Percentiles rank a stretch among this genome's conserved stretches.
Conservation (phyloP, 2,797 vertebrate genomes). For the Silurus lanzhouensis region DNA sequence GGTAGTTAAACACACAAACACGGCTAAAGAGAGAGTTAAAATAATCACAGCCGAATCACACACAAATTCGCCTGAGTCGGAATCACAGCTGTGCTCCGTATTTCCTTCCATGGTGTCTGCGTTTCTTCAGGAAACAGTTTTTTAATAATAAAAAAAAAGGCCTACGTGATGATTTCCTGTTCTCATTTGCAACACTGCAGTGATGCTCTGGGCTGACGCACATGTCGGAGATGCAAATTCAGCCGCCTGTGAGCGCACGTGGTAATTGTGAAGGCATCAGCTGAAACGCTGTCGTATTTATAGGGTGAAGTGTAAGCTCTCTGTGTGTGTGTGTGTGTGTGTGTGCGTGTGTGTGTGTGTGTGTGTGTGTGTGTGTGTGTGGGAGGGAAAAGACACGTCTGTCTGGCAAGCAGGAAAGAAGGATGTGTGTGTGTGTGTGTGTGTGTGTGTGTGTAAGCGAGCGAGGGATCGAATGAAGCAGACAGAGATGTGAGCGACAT, state of each 20-base stretch:
- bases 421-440: neutral
- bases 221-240: conserved; percentile 58
- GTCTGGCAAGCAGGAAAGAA: conserved; percentile 24
- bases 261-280: conserved; percentile 65
- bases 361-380: conserved; percentile 5
- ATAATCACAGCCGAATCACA: conserved; percentile 13
- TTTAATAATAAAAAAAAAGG: neutral
- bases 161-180: neutral
- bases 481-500: conserved; percentile 8
- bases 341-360: neutral
- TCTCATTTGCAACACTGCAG: neutral
- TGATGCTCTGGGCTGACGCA: conserved; percentile 46
- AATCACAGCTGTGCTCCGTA: neutral
- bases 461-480: neutral
- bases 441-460: conserved; percentile 11
- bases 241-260: conserved; percentile 52
- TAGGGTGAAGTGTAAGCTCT: conserved; percentile 54
- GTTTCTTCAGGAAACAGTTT: neutral
- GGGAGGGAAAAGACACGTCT: conserved; percentile 22
- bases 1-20: conserved; percentile 42
- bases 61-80: neutral
- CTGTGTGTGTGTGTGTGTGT: conserved; percentile 18
- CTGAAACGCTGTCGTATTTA: conserved; percentile 61
- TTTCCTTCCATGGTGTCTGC: neutral
- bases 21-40: conserved; percentile 30